Percentiles rank a stretch among this genome's conserved stretches.
phyloP scores from a whole-genome alignment of 2,888 invertebrate genomes.

The Tenodera sinensis region DNA sequence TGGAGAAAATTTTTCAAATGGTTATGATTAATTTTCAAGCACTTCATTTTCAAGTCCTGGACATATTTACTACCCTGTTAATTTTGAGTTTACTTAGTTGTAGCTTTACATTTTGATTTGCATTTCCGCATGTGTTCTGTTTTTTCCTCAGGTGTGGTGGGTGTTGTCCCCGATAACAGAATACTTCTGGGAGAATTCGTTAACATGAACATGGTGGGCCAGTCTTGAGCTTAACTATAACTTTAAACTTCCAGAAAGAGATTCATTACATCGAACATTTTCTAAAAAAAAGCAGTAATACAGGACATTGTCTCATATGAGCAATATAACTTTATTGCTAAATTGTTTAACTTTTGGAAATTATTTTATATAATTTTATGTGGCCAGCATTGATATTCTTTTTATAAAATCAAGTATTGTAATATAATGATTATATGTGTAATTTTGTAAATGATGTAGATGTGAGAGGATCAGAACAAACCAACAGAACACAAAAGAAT shows the following conservation, averaged over 20 bases:
- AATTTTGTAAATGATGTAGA: background rate
- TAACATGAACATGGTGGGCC: slow-evolving; percentile 49
- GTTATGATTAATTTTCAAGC: background rate
- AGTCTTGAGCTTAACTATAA: slow-evolving; percentile 41
- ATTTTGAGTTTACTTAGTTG: slow-evolving; percentile 38
- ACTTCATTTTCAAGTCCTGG: background rate
- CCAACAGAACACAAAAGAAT: background rate
- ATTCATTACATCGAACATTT: background rate
- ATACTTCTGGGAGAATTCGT: slow-evolving; percentile 62
- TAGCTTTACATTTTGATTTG: slow-evolving; percentile 26
- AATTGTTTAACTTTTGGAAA: background rate
- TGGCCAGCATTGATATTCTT: background rate
- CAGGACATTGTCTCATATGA: background rate
- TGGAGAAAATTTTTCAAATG: too few species aligned
- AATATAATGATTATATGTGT: background rate
- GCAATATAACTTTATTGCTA: background rate
- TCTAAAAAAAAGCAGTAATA: background rate
- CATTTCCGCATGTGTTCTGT: slow-evolving; percentile 28
- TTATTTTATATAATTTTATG: background rate
- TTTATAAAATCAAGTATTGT: background rate
- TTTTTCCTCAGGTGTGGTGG: slow-evolving; percentile 60
- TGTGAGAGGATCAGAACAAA: background rate
- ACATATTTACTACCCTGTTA: slow-evolving; percentile 3
- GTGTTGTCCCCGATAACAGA: slow-evolving; percentile 61
- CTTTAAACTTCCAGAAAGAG: background rate